Evolutionary conservation across 2,797 vertebrate species (phyloP).

Genomic region (Trichosurus vulpecula): DNA sequence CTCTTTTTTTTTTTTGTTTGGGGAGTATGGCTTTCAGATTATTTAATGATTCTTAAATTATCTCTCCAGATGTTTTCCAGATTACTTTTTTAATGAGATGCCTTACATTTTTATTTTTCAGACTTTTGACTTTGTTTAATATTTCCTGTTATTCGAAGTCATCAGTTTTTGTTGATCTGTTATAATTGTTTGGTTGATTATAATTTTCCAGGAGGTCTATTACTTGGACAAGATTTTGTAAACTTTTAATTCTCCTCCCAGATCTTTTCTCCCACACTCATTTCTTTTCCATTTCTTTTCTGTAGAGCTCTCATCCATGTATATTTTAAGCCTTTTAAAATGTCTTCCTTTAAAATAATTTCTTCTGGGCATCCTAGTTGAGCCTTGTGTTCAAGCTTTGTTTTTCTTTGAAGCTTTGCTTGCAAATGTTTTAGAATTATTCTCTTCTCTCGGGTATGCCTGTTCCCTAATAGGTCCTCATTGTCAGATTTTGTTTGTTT

Average conservation of each 20-base stretch:
- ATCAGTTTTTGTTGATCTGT: neutral
- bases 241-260: neutral
- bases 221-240: neutral
- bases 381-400: neutral
- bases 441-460: too few species aligned
- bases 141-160: neutral
- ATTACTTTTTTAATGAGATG: neutral
- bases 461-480: too few species aligned
- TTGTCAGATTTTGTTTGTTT: too few species aligned
- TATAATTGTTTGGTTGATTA: neutral
- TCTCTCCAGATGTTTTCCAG: neutral
- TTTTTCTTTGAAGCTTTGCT: neutral
- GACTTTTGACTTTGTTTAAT: neutral
- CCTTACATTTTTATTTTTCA: neutral
- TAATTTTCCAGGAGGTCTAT: neutral
- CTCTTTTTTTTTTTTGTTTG: too few species aligned
- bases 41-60: neutral
- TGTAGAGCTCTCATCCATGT: neutral
- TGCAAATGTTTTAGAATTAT: neutral
- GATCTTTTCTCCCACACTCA: neutral
- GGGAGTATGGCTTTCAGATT: neutral
- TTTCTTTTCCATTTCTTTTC: neutral
- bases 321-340: neutral
- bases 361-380: neutral
- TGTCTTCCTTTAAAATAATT: neutral